Percentiles rank a stretch among this genome's conserved stretches.
These are phyloP conservation scores for Neoscelio sp. DNA, from an alignment of 2,888 invertebrate species.

Conservation along the genomic window DNA sequence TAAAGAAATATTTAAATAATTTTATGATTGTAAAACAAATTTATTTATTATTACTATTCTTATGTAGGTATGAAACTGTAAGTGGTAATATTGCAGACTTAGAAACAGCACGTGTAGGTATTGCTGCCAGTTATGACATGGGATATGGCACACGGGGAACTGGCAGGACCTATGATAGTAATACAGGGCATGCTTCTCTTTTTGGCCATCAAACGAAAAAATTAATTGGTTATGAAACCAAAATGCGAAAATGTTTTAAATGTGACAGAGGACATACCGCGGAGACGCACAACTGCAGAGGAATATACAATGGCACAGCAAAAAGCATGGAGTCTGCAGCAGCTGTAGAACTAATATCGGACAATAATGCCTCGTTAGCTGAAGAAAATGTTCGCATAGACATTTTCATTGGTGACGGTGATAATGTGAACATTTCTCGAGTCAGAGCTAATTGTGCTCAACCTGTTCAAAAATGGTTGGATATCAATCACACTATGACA, in stretches of 20 bases:
- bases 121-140: slow-evolving; percentile 44
- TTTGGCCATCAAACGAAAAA: slow-evolving; percentile 58
- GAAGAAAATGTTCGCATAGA: slow-evolving; percentile 52
- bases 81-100: too few species aligned
- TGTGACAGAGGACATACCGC: slow-evolving; percentile 55
- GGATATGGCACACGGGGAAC: slow-evolving; percentile 45
- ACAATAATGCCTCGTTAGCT: slow-evolving; percentile 60
- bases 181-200: slow-evolving; percentile 36
- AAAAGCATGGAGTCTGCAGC: slow-evolving; percentile 72
- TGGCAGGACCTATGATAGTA: slow-evolving; percentile 43
- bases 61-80: too few species aligned
- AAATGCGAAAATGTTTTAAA: slow-evolving; percentile 65
- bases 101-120: slow-evolving; percentile 16
- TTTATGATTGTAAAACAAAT: slow-evolving; percentile 51
- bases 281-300: slow-evolving; percentile 68
- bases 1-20: too few species aligned
- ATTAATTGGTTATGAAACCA: slow-evolving; percentile 63
- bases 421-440: slow-evolving; percentile 66
- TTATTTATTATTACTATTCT: too few species aligned
- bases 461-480: slow-evolving; percentile 35
- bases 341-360: slow-evolving; percentile 67
- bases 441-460: slow-evolving; percentile 48
- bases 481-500: slow-evolving; percentile 35
- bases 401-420: slow-evolving; percentile 70
- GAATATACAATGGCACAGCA: slow-evolving; percentile 57